Base-by-base conservation (phyloP, 2,797 vertebrate genomes). In the Pogonophryne albipinna region DNA sequence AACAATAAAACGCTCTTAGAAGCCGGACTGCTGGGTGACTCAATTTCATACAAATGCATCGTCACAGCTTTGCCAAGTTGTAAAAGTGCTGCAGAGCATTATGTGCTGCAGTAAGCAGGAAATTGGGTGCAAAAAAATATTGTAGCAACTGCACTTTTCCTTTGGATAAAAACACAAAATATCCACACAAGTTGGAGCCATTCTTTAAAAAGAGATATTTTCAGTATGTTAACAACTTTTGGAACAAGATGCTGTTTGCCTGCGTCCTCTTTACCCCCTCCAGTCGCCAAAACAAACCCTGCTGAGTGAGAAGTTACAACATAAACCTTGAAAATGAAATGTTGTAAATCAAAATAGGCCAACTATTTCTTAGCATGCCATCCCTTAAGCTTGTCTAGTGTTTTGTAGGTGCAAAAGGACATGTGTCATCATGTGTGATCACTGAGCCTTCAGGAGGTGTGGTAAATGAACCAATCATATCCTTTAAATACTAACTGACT, bases 31-130 rank as follows among this genome's bases (percentile, higher is more conserved):
- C 63, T 49, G 12, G 11, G 12, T 16, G 34, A 31, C 67, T 76
- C 66, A 66, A 71, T 66, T 71, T 76, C 71, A 79, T 1, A 76
- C 60, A 70, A 42, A 51, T 19, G 60, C 27, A 64, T 75, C 57
- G 14, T 81, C 57, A 34, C 73, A 70, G 70, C 42, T 83, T 56
- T 78, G 71, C 80, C 14, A 55, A 84, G 70, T 56, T 76, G 80
- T 76, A 56, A 78, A 84, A 82, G 75, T 71, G 49, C 66, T 72
- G 71, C 80, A 66, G 65, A 52, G 51, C 66, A 10, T n/a, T 56
- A 65, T 76, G 44, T 85, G 84, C 84, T 75, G 81, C 64, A 55
- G 66, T 87, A 76, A 72, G 85, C 80, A 79, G n/a, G n/a, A 82
- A 78, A 74, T 59, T 0, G 4, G 13, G 19, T 16, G 56, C 44